Conservation (phyloP, 2,888 invertebrate species). For the Amphimallon solstitiale region DNA sequence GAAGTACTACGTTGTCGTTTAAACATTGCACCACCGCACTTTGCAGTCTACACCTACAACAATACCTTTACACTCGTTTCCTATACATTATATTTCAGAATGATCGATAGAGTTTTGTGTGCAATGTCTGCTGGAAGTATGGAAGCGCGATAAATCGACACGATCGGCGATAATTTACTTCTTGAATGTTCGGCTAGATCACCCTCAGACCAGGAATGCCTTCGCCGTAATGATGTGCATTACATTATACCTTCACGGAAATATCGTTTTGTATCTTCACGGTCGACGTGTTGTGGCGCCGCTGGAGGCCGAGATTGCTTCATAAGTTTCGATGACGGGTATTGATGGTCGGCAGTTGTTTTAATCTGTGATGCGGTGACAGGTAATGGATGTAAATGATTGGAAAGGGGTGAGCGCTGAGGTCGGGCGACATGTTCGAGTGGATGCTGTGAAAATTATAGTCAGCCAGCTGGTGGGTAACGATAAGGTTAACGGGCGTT, state of each 20-base stretch:
- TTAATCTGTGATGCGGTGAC: conserved; percentile 27
- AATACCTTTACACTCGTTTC: neutral
- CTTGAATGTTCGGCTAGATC: neutral
- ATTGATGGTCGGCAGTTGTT: conserved; percentile 31
- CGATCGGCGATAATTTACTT: conserved; percentile 39
- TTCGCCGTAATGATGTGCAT: conserved; percentile 12
- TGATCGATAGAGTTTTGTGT: too few species aligned
- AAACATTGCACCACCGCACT: too few species aligned
- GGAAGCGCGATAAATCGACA: conserved; percentile 28
- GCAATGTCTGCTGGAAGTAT: too few species aligned
- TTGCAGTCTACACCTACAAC: too few species aligned
- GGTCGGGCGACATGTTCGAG: conserved; percentile 13
- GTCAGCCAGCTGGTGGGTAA: conserved; percentile 6
- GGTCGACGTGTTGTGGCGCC: neutral
- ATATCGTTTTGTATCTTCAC: too few species aligned
- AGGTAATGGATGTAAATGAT: conserved; percentile 34
- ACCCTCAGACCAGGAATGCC: neutral
- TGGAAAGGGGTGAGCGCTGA: conserved; percentile 17
- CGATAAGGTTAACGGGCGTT: conserved; percentile 27
- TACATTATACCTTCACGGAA: conserved; percentile 4
- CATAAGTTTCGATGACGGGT: conserved; percentile 32
- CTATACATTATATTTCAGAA: neutral
- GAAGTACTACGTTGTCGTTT: too few species aligned
- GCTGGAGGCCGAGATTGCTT: conserved; percentile 21
- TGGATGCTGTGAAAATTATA: conserved; percentile 23